Evolutionary conservation across 2,797 vertebrate genomes (phyloP), one percentile per base, ranked within the genome.

Genomic region (Epinephelus awoara): DNA sequence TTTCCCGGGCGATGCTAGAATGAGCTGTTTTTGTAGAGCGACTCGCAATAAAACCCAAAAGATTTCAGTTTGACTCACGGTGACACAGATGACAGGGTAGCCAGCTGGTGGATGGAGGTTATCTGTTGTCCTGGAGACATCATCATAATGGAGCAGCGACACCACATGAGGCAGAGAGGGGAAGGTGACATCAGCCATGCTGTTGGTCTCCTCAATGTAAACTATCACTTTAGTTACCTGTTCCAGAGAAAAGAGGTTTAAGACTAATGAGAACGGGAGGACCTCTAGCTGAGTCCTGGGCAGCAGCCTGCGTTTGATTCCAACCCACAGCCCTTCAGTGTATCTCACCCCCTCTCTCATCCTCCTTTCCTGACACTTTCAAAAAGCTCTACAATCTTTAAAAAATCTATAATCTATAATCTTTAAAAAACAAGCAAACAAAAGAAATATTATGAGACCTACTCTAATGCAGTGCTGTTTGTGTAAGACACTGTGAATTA

Each of bases 151-250:
- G 80, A 98, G 90, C 74, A 99, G 93, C 9, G 98, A 99, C 62
- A 96, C 92, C 67, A 98, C 95, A 71, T 96, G 96, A 72, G 98
- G 98, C 74, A 96, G 91, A 0, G 98, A 97, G 4, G 98, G 98
- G 92, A 99, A 99, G 69, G 97, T 98, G 86, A 98, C 97, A 17
- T 98, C 98, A 1, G 97, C 97, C 97, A 97, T 96, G 86, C 96
- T 97, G 93, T 95, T 96, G 83, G 94, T 94, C 94, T 99, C 97
- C 90, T 99, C 98, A n/a, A 99, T 97, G 88, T 98, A 98, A 63
- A 99, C 95, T 58, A 98, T 97, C 44, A 95, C 97, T 93, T 98
- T 99, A 77, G 94, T 95, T 57, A 95, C 84, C 98, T 99, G 90
- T 64, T 67, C 2, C 75, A 75, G 3, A 54, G 63, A 66, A 72